phyloP scores from a whole-genome alignment of 1,140 invertebrate species.

The Chironomus tepperi region DNA sequence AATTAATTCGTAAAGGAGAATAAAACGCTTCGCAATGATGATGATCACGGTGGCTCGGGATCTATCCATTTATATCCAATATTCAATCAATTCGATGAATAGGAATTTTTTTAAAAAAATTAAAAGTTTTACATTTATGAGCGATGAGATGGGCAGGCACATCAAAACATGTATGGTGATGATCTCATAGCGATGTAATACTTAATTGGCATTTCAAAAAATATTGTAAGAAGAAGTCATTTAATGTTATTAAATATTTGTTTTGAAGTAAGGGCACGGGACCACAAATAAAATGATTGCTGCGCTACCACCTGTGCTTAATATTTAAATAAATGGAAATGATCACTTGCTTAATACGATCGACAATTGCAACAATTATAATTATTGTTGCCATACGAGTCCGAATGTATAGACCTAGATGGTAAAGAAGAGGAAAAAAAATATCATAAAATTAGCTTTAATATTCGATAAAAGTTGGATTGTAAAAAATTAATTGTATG shows the following conservation, averaged over 20 bases:
- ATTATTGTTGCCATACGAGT: constrained; percentile 12
- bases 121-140: no score
- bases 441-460: constrained; percentile 6
- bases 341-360: constrained; percentile 18
- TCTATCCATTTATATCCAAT: not conserved
- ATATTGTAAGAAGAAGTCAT: no score
- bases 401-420: constrained; percentile 17
- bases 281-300: not conserved
- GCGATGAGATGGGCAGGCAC: no score
- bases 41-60: constrained; percentile 4
- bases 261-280: not conserved
- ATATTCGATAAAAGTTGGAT: not conserved
- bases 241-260: not conserved
- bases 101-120: no score
- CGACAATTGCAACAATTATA: constrained; percentile 20
- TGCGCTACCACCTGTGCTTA: not conserved
- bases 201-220: constrained; percentile 10
- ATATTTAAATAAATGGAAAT: not conserved
- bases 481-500: not conserved
- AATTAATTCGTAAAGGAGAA: not conserved
- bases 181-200: constrained; percentile 13
- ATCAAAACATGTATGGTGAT: not conserved
- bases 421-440: constrained; percentile 2
- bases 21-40: not conserved
- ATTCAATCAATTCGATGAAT: no score